These are phyloP conservation scores for Heterotis niloticus DNA, from an alignment of 2,113 vertebrate genomes.

Conservation along the genomic window DNA sequence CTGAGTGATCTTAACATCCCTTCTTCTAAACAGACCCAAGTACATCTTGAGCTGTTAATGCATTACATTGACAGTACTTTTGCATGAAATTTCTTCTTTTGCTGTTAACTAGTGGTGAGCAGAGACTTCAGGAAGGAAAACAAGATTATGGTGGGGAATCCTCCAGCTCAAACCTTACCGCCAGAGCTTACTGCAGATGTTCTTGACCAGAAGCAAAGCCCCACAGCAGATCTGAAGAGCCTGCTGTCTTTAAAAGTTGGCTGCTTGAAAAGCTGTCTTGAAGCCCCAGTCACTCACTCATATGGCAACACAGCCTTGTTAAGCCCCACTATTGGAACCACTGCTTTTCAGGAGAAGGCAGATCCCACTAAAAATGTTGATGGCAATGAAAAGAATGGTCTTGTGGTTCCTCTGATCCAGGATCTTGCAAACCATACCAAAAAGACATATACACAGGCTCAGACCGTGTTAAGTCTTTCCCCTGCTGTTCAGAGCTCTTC, in stretches of 20 bases:
- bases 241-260: conserved; percentile 53
- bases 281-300: conserved; percentile 52
- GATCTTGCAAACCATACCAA: conserved; percentile 67
- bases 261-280: conserved; percentile 60
- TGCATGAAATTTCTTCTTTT: conserved; percentile 21
- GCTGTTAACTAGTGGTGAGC: conserved; percentile 74
- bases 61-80: background rate
- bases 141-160: conserved; percentile 68
- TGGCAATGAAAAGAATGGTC: conserved; percentile 46
- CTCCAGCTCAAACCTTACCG: conserved; percentile 62
- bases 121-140: conserved; percentile 66
- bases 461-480: conserved; percentile 80
- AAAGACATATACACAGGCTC: conserved; percentile 77
- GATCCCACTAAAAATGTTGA: conserved; percentile 55
- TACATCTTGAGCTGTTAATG: background rate
- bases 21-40: background rate
- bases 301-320: conserved; percentile 56
- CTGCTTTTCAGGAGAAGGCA: conserved; percentile 51
- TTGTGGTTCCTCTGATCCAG: conserved; percentile 55
- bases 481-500: conserved; percentile 81
- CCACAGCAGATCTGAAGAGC: conserved; percentile 62
- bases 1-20: background rate
- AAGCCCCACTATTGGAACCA: conserved; percentile 44
- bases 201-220: conserved; percentile 63
- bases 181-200: conserved; percentile 69